Evolutionary conservation across 2,888 invertebrate species (phyloP), one percentile per base, ranked within the genome.

Genomic region (Drosophila histrio): DNA sequence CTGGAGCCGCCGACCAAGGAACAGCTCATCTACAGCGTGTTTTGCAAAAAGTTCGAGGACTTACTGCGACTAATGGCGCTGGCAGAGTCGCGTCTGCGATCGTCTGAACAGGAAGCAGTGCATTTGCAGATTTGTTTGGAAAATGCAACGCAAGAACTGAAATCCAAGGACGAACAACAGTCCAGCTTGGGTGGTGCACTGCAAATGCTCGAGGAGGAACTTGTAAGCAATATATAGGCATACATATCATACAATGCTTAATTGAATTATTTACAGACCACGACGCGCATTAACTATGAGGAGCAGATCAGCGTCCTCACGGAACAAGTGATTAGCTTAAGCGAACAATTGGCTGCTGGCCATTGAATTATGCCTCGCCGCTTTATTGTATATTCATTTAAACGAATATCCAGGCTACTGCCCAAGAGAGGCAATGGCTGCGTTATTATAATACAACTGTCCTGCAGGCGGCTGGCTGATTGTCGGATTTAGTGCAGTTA

Each of bases 261-360:
- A 26, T 13, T 2, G 3, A 15, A 46, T 15, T 41, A 19, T 38
- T 56, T 64, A 13, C 59, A 92, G 92, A 89, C 91, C 52, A 92
- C 94, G 1, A 94, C 94, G 13, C 93, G 94, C 0, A 92, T 93
- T 73, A 95, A 95, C 91, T 95, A 95, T 89, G 94, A 94, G 81
- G 93, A 94, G 69, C 94, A 94, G 90, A 93, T 94, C 90, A 93
- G 93, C 0, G 93, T 94, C 38, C 91, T 94, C 30, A 94, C 94
- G 4, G 94, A 94, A 75, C 94, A 94, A 91, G 93, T 94, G 61
- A 94, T 94, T 30, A 93, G 92, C 43, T 92, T 93, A 93, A 97
- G 93, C 92, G 98, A 98, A 80, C 97, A 97, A 92, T 94, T 98
- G 47, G 95, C 97, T 53, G 90, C 90, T 49, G 89, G 89, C 78